phyloP scores from a whole-genome alignment of 2,797 vertebrate species.

The Acanthiza pusilla region DNA sequence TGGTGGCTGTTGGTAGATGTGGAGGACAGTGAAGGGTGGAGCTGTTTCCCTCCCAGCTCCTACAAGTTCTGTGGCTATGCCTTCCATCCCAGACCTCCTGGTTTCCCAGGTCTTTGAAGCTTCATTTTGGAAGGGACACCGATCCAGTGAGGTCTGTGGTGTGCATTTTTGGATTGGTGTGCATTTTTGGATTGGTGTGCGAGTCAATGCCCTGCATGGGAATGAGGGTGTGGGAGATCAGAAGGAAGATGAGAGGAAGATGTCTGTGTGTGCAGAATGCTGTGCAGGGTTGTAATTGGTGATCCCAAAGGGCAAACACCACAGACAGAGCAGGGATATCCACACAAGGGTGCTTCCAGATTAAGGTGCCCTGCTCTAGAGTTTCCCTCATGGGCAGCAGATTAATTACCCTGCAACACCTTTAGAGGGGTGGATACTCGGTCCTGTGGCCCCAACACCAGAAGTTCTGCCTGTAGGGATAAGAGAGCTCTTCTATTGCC shows the following conservation, averaged over 20 bases:
- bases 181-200: not conserved
- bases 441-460: not conserved
- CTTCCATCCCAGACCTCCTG: not conserved
- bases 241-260: not conserved
- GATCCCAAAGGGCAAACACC: not conserved
- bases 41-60: not conserved
- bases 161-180: not conserved
- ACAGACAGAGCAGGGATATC: not conserved
- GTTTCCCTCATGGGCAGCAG: not conserved
- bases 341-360: not conserved
- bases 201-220: not conserved
- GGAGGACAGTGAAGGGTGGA: not conserved
- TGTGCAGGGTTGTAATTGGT: not conserved
- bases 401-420: not conserved
- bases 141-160: not conserved
- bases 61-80: not conserved
- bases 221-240: not conserved
- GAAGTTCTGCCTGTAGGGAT: not conserved
- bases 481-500: not conserved
- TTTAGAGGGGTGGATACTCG: not conserved
- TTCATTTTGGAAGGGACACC: not conserved
- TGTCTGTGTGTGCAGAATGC: accelerated
- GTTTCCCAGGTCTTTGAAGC: not conserved
- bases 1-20: not conserved
- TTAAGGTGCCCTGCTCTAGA: not conserved